A percentile compares a stretch with the other conserved stretches of the same genome.
phyloP scores from a whole-genome alignment of 2,113 vertebrate genomes.

The Pygoscelis antarcticus region DNA sequence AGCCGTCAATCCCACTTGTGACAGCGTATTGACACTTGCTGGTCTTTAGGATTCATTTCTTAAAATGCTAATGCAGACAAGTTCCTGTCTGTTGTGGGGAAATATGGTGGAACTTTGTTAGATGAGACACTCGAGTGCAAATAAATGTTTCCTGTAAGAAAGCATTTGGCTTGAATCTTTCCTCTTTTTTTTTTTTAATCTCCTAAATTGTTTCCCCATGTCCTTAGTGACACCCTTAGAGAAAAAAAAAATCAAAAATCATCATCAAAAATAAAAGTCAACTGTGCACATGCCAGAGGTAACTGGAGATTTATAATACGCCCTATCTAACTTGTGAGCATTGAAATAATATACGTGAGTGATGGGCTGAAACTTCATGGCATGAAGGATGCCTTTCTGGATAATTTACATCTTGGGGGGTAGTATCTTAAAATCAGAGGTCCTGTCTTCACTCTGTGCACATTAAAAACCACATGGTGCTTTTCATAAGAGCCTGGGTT shows the following conservation, averaged over 20 bases:
- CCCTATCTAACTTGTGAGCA: background rate
- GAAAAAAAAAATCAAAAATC: background rate
- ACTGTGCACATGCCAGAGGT: conserved; percentile 26
- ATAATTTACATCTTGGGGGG: conserved; percentile 60
- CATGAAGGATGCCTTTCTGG: conserved; percentile 57
- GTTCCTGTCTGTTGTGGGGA: conserved; percentile 58
- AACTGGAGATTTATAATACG: conserved; percentile 41
- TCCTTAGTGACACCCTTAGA: conserved; percentile 26
- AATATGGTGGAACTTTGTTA: conserved; percentile 45
- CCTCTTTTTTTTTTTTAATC: background rate
- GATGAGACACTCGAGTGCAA: conserved; percentile 52
- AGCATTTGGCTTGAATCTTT: conserved; percentile 39
- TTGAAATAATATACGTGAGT: conserved; percentile 37
- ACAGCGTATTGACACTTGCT: conserved; percentile 22
- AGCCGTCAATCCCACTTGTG: conserved; percentile 28
- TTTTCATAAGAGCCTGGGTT: conserved; percentile 4
- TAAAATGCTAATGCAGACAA: conserved; percentile 52
- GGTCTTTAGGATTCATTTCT: conserved; percentile 43
- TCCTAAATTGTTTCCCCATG: conserved; percentile 61
- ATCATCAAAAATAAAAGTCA: conserved; percentile 45
- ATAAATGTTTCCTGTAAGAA: conserved; percentile 64
- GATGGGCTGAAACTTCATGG: conserved; percentile 30
- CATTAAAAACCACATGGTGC: conserved; percentile 49
- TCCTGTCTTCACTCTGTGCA: conserved; percentile 25
- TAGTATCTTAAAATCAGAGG: conserved; percentile 50